Base-by-base conservation (phyloP, 1,140 invertebrate genomes). In the Harlomillsia oculata region DNA sequence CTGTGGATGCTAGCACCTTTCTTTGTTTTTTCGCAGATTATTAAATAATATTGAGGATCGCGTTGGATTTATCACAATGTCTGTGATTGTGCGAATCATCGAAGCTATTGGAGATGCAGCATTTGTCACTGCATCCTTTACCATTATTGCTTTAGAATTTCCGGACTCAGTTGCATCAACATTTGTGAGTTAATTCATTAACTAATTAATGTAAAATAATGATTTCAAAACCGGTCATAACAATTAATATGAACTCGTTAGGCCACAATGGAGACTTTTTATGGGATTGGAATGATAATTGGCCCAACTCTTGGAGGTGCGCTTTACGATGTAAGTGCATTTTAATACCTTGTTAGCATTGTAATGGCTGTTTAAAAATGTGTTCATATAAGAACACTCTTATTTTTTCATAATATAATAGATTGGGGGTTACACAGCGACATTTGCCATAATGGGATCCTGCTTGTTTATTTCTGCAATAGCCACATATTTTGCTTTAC, bases 391-490 rank as follows among this genome's bases (percentile, higher is more conserved):
- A n/a, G 2, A 14, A 20, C 16, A 11, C 11, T 8, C 16, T 25
- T 23, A 50, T 36, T 50, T 51, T 50, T 13, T 30, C 9, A 48
- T 29, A 16, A 56, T 53, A 56, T 26, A 58, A 29, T 69, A 82
- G 74, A 65, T 80, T 2, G 88, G 90, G 16, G 90, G 90, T 1
- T 96, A 89, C 71, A 81, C 80, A 0, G 76, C 89, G 5, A 90
- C 92, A 0, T 96, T 96, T 69, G 82, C 82, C 3, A 81, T 89
- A 1, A 52, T 57, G 41, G 60, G 60, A 1, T 28, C 41, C 4
- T 20, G 51, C 14, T 28, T 62, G 1, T 40, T 57, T 18, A 13
- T 48, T 1, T 51, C 34, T 30, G 54, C 36, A n/a, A 5, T 62
- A 11, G 18, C 55, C 0, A 48, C 60, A n/a, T 14, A 45, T 14